A percentile compares a stretch with the other conserved stretches of the same genome.
These are phyloP conservation scores for Enteromius radiatus DNA, from an alignment of 2,797 vertebrate species.

Conservation along the genomic window DNA sequence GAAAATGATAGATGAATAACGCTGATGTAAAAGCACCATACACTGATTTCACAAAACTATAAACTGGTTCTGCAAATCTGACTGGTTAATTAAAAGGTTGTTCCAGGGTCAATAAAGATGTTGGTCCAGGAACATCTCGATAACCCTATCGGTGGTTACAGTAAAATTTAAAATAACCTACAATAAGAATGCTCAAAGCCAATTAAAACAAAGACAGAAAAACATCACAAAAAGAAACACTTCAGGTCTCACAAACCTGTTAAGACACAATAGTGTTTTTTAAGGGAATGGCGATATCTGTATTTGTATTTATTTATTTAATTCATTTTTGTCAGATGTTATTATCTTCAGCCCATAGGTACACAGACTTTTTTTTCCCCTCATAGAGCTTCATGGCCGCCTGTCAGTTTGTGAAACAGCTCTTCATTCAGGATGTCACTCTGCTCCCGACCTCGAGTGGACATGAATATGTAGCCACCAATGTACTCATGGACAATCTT, in stretches of 20 bases:
- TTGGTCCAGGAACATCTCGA: too few relatives aligned
- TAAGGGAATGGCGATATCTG: background rate
- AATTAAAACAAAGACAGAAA: background rate
- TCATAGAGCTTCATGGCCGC: conserved; percentile 80
- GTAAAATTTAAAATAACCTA: background rate
- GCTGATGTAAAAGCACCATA: too few relatives aligned
- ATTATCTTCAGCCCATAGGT: background rate
- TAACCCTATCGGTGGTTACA: background rate
- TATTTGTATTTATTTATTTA: background rate
- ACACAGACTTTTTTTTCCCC: background rate
- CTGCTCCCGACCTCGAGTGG: conserved; percentile 72
- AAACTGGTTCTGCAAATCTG: too few relatives aligned
- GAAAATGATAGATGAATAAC: too few relatives aligned
- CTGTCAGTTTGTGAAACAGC: conserved; percentile 80
- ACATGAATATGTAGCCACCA: conserved; percentile 84
- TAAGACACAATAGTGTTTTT: conserved; percentile 19
- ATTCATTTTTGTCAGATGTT: background rate
- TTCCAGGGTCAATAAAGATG: too few relatives aligned
- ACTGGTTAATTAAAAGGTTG: too few relatives aligned
- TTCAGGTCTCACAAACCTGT: background rate
- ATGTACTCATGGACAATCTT: conserved; percentile 82
- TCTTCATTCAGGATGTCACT: conserved; percentile 75
- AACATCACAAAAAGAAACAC: conserved; percentile 3
- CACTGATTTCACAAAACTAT: too few relatives aligned
- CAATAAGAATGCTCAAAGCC: background rate